These are phyloP conservation scores for Drosophila kikkawai DNA, from an alignment of 1,140 invertebrate genomes.

Conservation along the genomic window DNA sequence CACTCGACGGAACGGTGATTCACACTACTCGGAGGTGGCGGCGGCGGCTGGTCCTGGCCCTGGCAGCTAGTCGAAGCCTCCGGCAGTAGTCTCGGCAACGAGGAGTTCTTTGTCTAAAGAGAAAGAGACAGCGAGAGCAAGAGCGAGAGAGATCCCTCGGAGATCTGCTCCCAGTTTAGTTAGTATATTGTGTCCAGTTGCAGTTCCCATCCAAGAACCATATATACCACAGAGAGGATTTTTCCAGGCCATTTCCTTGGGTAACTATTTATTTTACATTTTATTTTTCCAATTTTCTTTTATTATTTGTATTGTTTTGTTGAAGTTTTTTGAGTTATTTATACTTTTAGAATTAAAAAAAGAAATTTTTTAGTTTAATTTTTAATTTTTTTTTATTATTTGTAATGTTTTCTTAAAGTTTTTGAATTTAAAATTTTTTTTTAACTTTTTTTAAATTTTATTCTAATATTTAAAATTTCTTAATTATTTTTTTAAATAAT, in stretches of 20 bases:
- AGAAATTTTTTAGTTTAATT: too few species aligned
- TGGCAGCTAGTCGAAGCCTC: conserved; percentile 64
- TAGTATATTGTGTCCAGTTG: conserved; percentile 25
- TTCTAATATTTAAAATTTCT: neutral
- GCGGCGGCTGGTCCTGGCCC: conserved; percentile 61
- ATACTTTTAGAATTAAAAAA: neutral
- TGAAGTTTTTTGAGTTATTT: neutral
- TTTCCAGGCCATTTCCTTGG: neutral
- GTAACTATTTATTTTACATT: neutral
- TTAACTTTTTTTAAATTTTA: too few species aligned
- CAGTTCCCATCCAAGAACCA: conserved; percentile 24
- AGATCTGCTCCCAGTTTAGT: conserved; percentile 18
- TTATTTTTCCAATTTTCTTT: neutral
- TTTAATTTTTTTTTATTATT: neutral
- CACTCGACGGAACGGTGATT: conserved; percentile 84
- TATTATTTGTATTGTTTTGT: conserved; percentile 2
- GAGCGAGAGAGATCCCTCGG: neutral
- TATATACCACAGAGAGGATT: neutral
- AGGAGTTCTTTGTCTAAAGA: conserved; percentile 71
- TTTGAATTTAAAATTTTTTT: neutral
- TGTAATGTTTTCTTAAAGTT: neutral
- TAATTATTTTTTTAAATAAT: neutral
- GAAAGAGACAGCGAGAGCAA: neutral
- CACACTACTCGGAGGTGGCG: conserved; percentile 49
- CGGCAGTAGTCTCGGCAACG: conserved; percentile 58